Conservation (phyloP, 2,888 invertebrate species). For the Pecten maximus region DNA sequence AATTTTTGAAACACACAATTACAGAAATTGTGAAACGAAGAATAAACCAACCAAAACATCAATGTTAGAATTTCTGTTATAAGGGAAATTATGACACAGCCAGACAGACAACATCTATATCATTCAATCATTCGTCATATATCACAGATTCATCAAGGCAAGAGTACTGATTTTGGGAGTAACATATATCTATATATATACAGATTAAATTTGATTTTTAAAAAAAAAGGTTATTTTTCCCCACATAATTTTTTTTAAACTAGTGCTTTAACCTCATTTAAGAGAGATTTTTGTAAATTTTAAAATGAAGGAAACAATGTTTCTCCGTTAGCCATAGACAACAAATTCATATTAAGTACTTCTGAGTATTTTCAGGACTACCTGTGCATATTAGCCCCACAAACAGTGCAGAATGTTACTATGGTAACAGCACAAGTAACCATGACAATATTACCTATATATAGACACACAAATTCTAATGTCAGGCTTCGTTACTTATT, state of each 20-base stretch:
- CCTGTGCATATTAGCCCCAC: neutral
- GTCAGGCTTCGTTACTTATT: neutral
- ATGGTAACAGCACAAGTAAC: neutral
- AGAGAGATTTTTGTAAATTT: neutral
- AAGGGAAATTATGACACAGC: too few species aligned
- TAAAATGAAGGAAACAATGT: neutral
- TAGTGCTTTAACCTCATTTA: neutral
- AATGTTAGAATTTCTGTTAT: neutral
- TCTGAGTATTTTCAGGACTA: conserved; percentile 30
- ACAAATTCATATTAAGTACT: neutral
- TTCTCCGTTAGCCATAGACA: neutral
- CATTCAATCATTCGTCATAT: neutral
- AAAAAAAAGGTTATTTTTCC: neutral
- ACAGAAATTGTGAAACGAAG: too few species aligned
- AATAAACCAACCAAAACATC: too few species aligned
- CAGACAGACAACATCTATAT: neutral
- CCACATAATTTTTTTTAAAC: neutral
- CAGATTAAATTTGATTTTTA: neutral
- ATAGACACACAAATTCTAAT: neutral
- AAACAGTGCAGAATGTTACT: neutral
- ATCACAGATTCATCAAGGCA: conserved; percentile 28
- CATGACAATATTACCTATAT: neutral
- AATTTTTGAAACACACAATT: too few species aligned
- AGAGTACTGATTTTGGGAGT: conserved; percentile 1
- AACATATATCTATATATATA: neutral